phyloP scores from a whole-genome alignment of 2,888 invertebrate genomes.

The Pterostichus madidus region DNA sequence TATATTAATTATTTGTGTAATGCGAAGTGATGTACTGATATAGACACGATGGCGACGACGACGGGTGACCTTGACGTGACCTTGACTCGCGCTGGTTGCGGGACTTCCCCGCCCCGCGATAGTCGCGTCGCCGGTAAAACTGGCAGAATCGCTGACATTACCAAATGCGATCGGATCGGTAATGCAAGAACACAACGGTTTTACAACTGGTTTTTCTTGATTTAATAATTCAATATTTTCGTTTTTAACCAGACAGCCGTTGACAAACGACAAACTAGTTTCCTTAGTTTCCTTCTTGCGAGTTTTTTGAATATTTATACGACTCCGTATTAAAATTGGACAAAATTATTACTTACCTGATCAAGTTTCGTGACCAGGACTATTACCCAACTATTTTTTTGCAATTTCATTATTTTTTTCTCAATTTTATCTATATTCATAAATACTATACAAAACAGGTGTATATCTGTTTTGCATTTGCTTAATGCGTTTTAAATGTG shows the following conservation, averaged over 20 bases:
- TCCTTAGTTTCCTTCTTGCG: not conserved
- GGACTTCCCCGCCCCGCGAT: not conserved
- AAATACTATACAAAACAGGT: too few relatives aligned
- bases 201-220: constrained; percentile 46
- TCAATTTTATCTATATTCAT: too few relatives aligned
- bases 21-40: not conserved
- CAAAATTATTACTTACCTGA: too few relatives aligned
- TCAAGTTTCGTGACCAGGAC: too few relatives aligned
- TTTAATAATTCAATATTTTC: constrained; percentile 47
- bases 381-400: too few relatives aligned
- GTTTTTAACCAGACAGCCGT: not conserved
- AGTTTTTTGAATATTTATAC: too few relatives aligned
- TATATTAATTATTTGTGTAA: too few relatives aligned
- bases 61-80: constrained; percentile 9
- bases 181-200: constrained; percentile 31
- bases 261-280: not conserved
- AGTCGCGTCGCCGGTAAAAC: not conserved
- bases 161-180: constrained; percentile 34
- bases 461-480: too few relatives aligned
- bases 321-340: too few relatives aligned
- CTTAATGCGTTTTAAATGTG: too few relatives aligned
- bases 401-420: too few relatives aligned
- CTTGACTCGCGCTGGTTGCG: not conserved
- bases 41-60: constrained; percentile 5
- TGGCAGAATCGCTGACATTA: constrained; percentile 25